Evolutionary conservation across 2,888 invertebrate species (phyloP), one percentile per base, ranked within the genome.

Genomic region (Amblyjoppa fuscipennis): DNA sequence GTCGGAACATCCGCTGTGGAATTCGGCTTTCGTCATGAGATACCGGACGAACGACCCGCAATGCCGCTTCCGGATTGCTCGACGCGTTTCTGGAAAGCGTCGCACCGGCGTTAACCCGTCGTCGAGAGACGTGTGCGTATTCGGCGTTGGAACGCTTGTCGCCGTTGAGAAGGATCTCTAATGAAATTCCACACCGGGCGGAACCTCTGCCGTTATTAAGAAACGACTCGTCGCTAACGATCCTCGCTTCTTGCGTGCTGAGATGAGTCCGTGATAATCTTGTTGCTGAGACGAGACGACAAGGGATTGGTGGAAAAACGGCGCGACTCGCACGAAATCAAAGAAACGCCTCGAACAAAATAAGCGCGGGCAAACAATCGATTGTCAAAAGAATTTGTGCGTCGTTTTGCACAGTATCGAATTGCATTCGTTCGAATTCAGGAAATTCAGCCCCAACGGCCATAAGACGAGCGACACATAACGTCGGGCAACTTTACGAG

Each of bases 131-230:
- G 59, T 28, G 81, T 64, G 68, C 78, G 74, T 77, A 75, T 77
- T 83, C 74, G 81, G 77, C 59, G 79, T 64, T 82, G 79, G 74
- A 78, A 86, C 84, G 83, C 84, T 85, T 77, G 83, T 82, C 59
- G 85, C 41, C 80, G 81, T 64, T 79, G 81, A 74, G 83, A 87
- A 85, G 83, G 85, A 83, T 85, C 83, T 76, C 87, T 91, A 91
- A 91, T 91, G 91, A 91, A 90, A 91, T 90, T 90, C 90, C 91
- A 78, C 64, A 77, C 85, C 76, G 84, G 84, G 84, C 66, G 56
- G 45, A 83, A 59, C 56, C 68, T 78, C 51, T 59, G 45, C 69
- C 81, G 85, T 89, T 89, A 90, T 90, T 89, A 89, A 90, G 89
- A 90, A 90, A 88, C 88, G 89, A 89, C 86, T 87, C 78, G 81